These are phyloP conservation scores for Phortica magna DNA, from an alignment of 2,888 invertebrate genomes.

Conservation along the genomic window DNA sequence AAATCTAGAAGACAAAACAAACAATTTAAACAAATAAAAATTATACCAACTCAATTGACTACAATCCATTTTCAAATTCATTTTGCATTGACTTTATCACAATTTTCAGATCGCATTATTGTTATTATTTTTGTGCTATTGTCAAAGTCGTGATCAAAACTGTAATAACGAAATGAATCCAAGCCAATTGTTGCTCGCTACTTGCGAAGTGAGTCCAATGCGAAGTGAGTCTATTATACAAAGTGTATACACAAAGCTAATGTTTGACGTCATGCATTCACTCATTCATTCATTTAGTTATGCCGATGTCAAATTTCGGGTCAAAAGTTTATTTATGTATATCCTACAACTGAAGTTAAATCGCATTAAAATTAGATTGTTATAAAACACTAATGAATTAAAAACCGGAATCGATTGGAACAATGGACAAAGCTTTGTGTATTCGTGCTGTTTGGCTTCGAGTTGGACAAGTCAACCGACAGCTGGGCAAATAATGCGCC, in stretches of 20 bases:
- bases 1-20: not conserved
- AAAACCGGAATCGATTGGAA: conserved; percentile 35
- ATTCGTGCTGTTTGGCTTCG: not conserved
- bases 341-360: conserved; percentile 23
- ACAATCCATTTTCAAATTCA: conserved; percentile 9
- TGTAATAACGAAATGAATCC: conserved; percentile 3
- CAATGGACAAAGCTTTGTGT: conserved; percentile 6
- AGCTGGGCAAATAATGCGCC: conserved; percentile 15
- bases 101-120: conserved; percentile 9
- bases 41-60: conserved; percentile 8
- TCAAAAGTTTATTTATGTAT: conserved; percentile 38
- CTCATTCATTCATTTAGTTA: conserved; percentile 18
- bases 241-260: not conserved
- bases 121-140: conserved; percentile 15
- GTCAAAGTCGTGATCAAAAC: conserved; percentile 37
- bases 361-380: conserved; percentile 36
- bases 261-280: conserved; percentile 32
- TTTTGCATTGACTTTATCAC: conserved; percentile 29
- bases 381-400: conserved; percentile 32
- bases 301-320: conserved; percentile 35
- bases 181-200: conserved; percentile 32
- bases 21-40: conserved; percentile 1
- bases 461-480: conserved; percentile 19
- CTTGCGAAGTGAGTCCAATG: not conserved
- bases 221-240: conserved; percentile 19